Conservation (phyloP, 2,888 invertebrate species). For the Cosmopolites sordidus region DNA sequence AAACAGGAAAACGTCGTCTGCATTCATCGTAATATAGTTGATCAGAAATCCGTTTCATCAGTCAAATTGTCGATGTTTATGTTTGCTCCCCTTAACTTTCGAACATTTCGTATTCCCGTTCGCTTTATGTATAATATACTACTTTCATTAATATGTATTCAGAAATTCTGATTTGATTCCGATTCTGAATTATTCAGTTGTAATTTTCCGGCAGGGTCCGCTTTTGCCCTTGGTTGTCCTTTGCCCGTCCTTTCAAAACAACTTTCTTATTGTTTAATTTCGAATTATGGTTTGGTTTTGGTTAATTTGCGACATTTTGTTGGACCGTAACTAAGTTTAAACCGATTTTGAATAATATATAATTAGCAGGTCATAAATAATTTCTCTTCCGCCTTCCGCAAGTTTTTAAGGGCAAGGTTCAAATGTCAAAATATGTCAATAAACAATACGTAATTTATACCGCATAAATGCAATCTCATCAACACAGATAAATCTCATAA, state of each 20-base stretch:
- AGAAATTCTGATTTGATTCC: constrained; percentile 5
- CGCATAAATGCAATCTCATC: no score
- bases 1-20: no score
- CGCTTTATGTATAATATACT: constrained; percentile 1
- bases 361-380: no score
- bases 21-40: not conserved
- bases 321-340: no score
- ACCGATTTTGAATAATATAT: no score
- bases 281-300: not conserved
- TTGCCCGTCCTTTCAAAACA: not conserved
- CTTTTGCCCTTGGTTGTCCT: not conserved
- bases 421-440: no score
- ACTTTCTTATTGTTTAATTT: constrained; percentile 1
- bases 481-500: no score
- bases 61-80: constrained; percentile 1
- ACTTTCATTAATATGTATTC: constrained; percentile 11
- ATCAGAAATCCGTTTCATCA: not conserved
- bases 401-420: no score
- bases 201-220: no score
- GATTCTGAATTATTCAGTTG: constrained; percentile 12
- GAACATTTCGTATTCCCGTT: not conserved
- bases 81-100: not conserved
- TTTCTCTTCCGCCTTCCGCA: no score
- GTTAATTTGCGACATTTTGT: not conserved
- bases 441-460: no score